phyloP scores from a whole-genome alignment of 2,113 vertebrate species.

The Limnothrissa miodon region DNA sequence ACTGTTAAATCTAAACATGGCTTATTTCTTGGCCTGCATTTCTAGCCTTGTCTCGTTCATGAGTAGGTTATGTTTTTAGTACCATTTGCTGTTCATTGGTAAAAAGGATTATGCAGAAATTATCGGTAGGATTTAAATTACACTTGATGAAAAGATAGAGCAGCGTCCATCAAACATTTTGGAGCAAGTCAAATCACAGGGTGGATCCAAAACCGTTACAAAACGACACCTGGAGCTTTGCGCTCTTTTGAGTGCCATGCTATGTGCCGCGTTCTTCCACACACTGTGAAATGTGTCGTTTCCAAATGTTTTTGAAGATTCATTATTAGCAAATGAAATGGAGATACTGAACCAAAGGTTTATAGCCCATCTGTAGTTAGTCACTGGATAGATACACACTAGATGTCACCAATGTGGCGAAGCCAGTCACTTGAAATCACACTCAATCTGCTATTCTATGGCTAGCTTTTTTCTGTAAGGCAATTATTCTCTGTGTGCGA shows the following conservation, averaged over 20 bases:
- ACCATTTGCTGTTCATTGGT: too few relatives aligned
- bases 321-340: background rate
- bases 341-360: background rate
- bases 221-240: too few relatives aligned
- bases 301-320: background rate
- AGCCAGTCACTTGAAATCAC: conserved; percentile 51
- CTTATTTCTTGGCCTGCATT: too few relatives aligned
- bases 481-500: conserved; percentile 71
- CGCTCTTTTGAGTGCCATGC: background rate
- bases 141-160: too few relatives aligned
- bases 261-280: background rate
- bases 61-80: too few relatives aligned
- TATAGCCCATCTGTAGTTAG: background rate
- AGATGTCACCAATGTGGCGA: conserved; percentile 24
- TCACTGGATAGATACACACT: too few relatives aligned
- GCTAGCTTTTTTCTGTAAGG: conserved; percentile 61
- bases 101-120: too few relatives aligned
- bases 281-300: background rate
- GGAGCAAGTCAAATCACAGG: too few relatives aligned
- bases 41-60: background rate
- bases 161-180: too few relatives aligned
- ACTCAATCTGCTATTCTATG: conserved; percentile 67
- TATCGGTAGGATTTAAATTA: too few relatives aligned
- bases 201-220: too few relatives aligned
- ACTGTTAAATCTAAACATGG: background rate